Conservation (phyloP, 2,888 invertebrate species). For the Coecobrya sp. region DNA sequence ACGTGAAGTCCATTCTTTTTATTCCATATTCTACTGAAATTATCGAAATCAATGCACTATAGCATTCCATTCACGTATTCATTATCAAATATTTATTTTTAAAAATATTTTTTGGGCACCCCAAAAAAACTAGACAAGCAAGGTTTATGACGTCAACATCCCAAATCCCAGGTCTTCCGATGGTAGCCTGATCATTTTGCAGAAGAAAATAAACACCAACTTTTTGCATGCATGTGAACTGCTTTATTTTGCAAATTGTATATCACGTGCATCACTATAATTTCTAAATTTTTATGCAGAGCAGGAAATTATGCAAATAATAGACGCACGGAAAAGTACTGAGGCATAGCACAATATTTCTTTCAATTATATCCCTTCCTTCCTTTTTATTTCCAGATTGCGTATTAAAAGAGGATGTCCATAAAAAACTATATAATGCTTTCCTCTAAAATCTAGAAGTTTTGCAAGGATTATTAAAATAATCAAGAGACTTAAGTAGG, state of each 20-base stretch:
- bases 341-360: not conserved
- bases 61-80: no score
- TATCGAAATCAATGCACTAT: no score
- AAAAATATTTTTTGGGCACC: not conserved
- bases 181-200: not conserved
- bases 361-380: not conserved
- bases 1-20: no score
- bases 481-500: not conserved
- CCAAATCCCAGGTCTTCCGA: not conserved
- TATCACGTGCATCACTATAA: not conserved
- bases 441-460: not conserved
- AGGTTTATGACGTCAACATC: constrained; percentile 15
- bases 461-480: not conserved
- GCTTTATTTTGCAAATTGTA: not conserved
- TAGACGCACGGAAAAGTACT: constrained; percentile 34
- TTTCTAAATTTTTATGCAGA: constrained; percentile 17
- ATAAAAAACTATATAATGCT: not conserved
- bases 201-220: not conserved
- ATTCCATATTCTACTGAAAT: no score
- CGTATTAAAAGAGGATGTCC: not conserved
- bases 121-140: constrained; percentile 17
- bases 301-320: constrained; percentile 40
- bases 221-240: not conserved
- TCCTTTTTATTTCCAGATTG: not conserved
- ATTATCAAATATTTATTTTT: not conserved